Base-by-base conservation (phyloP, 2,888 invertebrate species). In the Anthoptus insignis region DNA sequence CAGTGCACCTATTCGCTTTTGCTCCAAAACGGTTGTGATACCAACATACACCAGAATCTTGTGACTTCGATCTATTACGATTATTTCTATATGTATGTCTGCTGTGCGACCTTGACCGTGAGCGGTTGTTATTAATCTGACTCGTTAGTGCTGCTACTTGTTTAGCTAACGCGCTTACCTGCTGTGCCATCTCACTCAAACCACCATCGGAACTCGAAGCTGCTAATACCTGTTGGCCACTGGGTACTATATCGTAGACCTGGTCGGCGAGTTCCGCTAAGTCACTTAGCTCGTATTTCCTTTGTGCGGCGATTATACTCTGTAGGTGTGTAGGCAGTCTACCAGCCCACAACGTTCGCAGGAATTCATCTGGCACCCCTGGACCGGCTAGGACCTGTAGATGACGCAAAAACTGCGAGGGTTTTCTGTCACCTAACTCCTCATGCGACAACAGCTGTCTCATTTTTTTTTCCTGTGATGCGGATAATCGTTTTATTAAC, bases 1-100 rank as follows among this genome's bases (percentile, higher is more conserved):
- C 29, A 13, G 24, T 59, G 32, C 70, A 70, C 34, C 59, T 64
- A 32, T 24, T 50, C 5, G 69, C 71, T 13, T 61, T 60, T 5
- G 4, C 13, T 16, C 65, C 68, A 13, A 45, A 45, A 19, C 45
- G 2, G 2, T 19, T 37, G 37, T 37, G 37, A n/a, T 37, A 37
- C 37, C 37, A 37, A 37, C 37, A 37, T 13, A 37, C 37, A 37
- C 37, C 37, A 37, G 37, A 6, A n/a, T 37, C n/a, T 3, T n/a
- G 37, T n/a, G 37, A 37, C 6, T 37, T 37, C 2, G 37, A 37
- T n/a, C n/a, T 37, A 37, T 3, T 3, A 37, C 32, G 32, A 32
- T 3, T 5, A 27, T 5, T 7, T 5, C 27, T 27, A 27, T 32
- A 7, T 32, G 32, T 2, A 32, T 4, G 32, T 9, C 6, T 32